Percentiles rank a stretch among this genome's conserved stretches.
Conservation (phyloP, 23 tunicate species). For the Trididemnum clinides region DNA sequence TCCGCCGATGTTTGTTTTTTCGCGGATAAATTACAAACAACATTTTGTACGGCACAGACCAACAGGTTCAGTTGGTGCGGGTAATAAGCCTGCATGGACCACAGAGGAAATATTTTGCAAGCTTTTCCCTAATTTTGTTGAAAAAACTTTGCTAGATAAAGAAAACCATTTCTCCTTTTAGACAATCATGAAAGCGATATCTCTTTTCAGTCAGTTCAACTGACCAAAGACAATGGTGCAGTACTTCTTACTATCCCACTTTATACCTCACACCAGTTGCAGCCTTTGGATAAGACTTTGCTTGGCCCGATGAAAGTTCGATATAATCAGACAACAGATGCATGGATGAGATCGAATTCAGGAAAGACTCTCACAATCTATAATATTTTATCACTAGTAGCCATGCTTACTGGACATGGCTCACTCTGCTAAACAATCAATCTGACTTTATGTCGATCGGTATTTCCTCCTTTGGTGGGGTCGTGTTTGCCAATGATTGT, state of each 20-base stretch:
- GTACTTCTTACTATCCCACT: not conserved
- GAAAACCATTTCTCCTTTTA: not conserved
- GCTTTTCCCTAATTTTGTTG: not conserved
- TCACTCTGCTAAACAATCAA: not conserved
- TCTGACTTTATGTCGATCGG: not conserved
- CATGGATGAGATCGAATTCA: not conserved
- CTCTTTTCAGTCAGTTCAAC: not conserved
- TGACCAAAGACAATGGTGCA: not conserved
- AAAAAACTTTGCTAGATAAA: not conserved
- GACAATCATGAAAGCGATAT: not conserved
- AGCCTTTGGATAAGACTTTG: not conserved
- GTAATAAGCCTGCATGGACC: constrained; percentile 13
- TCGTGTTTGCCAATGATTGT: too few species aligned
- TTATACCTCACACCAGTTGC: not conserved
- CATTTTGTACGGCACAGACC: constrained; percentile 22
- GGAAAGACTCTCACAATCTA: not conserved
- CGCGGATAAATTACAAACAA: not conserved
- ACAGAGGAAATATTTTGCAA: not conserved
- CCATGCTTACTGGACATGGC: not conserved
- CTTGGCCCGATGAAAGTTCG: not conserved
- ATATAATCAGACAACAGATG: not conserved
- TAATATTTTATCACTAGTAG: not conserved
- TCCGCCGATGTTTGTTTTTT: too few species aligned
- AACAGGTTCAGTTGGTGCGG: not conserved
- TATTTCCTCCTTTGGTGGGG: not conserved